These are phyloP conservation scores for Lanistes nyassanus DNA, from an alignment of 1,140 invertebrate genomes.

Conservation along the genomic window DNA sequence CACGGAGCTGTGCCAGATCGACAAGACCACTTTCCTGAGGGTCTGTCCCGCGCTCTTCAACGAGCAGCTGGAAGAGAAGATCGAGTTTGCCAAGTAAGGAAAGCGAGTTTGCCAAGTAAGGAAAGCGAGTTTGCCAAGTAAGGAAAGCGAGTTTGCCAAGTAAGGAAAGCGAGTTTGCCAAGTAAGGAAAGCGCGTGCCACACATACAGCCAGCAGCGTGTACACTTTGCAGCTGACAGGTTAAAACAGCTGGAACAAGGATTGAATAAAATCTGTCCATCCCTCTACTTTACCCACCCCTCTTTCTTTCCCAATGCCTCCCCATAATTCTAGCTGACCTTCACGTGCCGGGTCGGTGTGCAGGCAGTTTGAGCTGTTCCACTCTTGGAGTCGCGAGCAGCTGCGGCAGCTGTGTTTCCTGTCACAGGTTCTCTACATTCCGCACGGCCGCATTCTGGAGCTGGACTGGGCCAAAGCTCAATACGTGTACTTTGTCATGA, in stretches of 20 bases:
- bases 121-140: conserved; percentile 44
- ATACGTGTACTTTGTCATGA: conserved; percentile 44
- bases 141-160: no score
- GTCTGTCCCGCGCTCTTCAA: conserved; percentile 41
- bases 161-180: conserved; percentile 41
- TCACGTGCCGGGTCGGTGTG: background rate
- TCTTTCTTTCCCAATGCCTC: no score
- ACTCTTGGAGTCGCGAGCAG: conserved; percentile 85
- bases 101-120: conserved; percentile 37
- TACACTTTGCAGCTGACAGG: no score
- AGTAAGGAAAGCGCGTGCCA: conserved; percentile 30
- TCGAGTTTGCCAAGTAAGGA: conserved; percentile 39
- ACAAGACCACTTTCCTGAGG: conserved; percentile 39
- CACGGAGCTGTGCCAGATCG: conserved; percentile 46
- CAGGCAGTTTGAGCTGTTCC: conserved; percentile 68
- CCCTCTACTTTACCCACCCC: no score
- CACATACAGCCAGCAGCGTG: no score
- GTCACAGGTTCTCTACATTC: conserved; percentile 43
- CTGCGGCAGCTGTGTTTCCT: conserved; percentile 62
- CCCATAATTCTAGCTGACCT: no score
- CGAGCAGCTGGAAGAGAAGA: conserved; percentile 37
- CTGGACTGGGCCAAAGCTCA: conserved; percentile 35
- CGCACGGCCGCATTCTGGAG: conserved; percentile 39
- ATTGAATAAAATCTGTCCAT: no score
- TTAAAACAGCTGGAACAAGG: no score